Conservation (phyloP, 2,113 vertebrate genomes). For the Crotalus viridis region DNA sequence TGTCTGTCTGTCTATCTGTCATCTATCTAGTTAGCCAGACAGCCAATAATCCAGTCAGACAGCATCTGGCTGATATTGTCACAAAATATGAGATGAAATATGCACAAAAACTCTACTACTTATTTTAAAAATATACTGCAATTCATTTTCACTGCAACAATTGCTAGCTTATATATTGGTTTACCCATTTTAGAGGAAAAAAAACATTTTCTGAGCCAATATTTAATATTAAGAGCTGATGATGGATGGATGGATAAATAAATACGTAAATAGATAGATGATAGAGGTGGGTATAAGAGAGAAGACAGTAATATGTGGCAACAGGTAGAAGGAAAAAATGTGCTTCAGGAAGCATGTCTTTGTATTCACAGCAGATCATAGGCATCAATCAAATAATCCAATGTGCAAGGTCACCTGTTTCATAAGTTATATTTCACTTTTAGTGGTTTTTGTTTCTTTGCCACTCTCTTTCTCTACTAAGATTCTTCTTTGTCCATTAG, state of each 20-base stretch:
- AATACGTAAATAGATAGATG: not conserved
- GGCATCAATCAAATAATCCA: conserved; percentile 14
- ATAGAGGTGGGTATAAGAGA: not conserved
- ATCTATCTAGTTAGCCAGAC: not conserved
- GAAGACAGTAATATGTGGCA: conserved; percentile 2
- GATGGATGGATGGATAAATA: not conserved
- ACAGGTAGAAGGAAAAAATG: not conserved
- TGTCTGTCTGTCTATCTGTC: not conserved
- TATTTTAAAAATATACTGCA: not conserved
- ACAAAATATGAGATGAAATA: not conserved
- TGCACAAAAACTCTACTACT: not conserved
- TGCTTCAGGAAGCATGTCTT: not conserved
- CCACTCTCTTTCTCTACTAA: not conserved
- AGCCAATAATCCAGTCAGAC: not conserved
- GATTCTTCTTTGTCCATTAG: conserved; percentile 7
- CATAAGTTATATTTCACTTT: not conserved
- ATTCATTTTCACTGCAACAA: not conserved
- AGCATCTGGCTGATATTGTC: not conserved
- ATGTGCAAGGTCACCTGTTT: not conserved
- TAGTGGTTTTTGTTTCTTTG: not conserved
- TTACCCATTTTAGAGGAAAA: not conserved
- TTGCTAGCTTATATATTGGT: not conserved
- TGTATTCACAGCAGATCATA: not conserved
- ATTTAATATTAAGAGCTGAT: not conserved
- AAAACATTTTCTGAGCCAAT: not conserved